Conservation (phyloP, 2,888 invertebrate species). For the Eilema griseolum region DNA sequence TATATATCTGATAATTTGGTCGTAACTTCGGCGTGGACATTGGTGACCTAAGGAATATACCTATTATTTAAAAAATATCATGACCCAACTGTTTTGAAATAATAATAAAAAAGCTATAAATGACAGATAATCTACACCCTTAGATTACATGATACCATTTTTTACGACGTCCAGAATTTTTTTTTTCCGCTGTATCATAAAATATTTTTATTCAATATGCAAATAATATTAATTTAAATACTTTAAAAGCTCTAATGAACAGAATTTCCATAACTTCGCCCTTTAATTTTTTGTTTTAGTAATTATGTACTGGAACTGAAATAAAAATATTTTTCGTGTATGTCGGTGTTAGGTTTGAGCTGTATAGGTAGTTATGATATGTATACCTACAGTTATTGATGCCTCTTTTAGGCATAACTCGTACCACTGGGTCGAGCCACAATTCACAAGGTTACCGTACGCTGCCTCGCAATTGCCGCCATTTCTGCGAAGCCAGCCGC, state of each 20-base stretch:
- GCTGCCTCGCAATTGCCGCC: conserved; percentile 58
- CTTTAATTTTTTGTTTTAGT: not conserved
- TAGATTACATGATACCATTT: too few relatives aligned
- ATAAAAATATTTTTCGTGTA: not conserved
- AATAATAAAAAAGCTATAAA: not conserved
- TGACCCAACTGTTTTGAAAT: too few relatives aligned
- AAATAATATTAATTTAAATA: not conserved
- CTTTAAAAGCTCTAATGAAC: not conserved
- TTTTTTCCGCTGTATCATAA: not conserved
- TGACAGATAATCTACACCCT: not conserved
- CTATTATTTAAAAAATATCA: too few relatives aligned
- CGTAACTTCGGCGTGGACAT: too few relatives aligned
- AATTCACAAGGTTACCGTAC: conserved; percentile 63
- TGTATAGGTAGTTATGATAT: conserved; percentile 46
- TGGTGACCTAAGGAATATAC: too few relatives aligned
- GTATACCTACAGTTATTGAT: conserved; percentile 59
- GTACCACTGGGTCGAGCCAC: conserved; percentile 60
- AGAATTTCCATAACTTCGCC: not conserved
- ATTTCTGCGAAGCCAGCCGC: conserved; percentile 68
- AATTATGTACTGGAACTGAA: not conserved
- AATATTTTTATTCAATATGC: not conserved
- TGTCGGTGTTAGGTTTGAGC: conserved; percentile 18
- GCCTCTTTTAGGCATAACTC: conserved; percentile 70
- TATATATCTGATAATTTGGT: too few relatives aligned
- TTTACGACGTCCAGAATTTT: not conserved